Conservation (phyloP, 2,888 invertebrate species). For the Noctuana brunneofusca region DNA sequence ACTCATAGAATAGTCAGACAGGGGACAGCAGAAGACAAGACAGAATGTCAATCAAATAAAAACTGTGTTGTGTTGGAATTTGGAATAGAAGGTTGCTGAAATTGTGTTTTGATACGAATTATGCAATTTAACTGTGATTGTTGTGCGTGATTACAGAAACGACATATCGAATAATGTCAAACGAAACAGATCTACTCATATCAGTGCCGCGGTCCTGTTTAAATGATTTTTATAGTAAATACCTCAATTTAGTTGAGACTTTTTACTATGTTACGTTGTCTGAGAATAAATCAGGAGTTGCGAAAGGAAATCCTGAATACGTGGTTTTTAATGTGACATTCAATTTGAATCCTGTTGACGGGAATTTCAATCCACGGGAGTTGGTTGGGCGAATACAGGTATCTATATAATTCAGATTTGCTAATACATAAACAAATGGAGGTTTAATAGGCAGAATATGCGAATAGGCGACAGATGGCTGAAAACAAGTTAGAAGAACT, state of each 20-base stretch:
- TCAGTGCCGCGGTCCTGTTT: constrained; percentile 73
- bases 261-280: constrained; percentile 78
- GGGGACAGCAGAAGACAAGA: no score
- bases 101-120: constrained; percentile 66
- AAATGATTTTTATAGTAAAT: constrained; percentile 71
- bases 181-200: constrained; percentile 68
- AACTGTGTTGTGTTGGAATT: constrained; percentile 23
- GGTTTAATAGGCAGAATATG: no score
- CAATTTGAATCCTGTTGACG: constrained; percentile 71
- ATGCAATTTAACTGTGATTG: constrained; percentile 65
- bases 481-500: no score
- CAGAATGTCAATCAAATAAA: neutral
- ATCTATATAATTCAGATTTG: constrained; percentile 21
- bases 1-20: no score
- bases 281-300: constrained; percentile 62
- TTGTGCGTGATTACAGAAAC: constrained; percentile 53
- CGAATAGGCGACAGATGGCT: constrained; percentile 21
- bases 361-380: constrained; percentile 68
- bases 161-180: constrained; percentile 66
- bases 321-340: constrained; percentile 73
- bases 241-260: constrained; percentile 77
- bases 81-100: constrained; percentile 36
- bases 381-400: constrained; percentile 74
- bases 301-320: constrained; percentile 65
- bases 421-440: no score